Evolutionary conservation across 2,113 vertebrate genomes (phyloP).

Genomic region (Bos javanicus): DNA sequence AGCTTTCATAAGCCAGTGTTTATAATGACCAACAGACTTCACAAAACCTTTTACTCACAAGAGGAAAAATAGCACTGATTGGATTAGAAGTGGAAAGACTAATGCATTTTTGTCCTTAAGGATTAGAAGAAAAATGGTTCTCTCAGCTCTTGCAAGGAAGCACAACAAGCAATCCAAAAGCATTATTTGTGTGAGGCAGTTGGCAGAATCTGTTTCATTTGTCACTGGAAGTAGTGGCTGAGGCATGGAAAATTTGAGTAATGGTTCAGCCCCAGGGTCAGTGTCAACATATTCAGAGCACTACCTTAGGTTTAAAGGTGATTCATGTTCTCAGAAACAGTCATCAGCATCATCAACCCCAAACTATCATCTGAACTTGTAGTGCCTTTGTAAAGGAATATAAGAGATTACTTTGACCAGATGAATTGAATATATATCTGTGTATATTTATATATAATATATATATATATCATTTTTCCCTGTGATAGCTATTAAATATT

Average conservation of each 20-base stretch:
- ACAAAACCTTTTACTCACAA: constrained; percentile 23
- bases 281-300: constrained; percentile 39
- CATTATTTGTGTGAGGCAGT: constrained; percentile 69
- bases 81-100: constrained; percentile 68
- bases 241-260: constrained; percentile 62
- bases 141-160: constrained; percentile 65
- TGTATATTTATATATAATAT: not conserved
- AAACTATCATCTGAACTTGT: not conserved
- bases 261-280: constrained; percentile 48
- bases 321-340: constrained; percentile 39
- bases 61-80: constrained; percentile 61
- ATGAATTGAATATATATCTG: not conserved
- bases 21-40: not conserved
- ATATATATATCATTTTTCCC: not conserved
- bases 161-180: constrained; percentile 73
- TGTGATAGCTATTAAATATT: not conserved
- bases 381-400: not conserved
- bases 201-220: constrained; percentile 71
- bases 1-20: not conserved
- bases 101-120: constrained; percentile 75
- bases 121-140: constrained; percentile 79
- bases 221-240: constrained; percentile 68
- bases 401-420: not conserved
- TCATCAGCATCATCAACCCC: not conserved
- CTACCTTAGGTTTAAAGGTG: constrained; percentile 54